Evolutionary conservation across 2,113 vertebrate species (phyloP).

Genomic region (Myiozetetes cayanensis): DNA sequence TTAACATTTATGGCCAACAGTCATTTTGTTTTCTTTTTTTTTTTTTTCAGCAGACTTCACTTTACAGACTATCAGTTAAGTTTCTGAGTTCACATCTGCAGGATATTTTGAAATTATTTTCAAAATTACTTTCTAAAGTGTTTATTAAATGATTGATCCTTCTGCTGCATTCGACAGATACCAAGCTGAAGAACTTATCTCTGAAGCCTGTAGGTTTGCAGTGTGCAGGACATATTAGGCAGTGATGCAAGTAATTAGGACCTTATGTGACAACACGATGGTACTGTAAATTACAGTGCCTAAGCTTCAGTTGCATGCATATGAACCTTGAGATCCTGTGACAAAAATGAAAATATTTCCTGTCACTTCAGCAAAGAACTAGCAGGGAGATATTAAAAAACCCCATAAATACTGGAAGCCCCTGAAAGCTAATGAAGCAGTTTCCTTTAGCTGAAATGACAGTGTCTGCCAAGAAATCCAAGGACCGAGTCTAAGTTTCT

Average conservation of each 20-base stretch:
- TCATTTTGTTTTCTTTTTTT: neutral
- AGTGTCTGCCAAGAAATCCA: conserved; percentile 24
- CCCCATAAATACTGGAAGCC: neutral
- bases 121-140: neutral
- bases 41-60: neutral
- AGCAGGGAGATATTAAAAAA: neutral
- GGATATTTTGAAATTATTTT: neutral
- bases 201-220: neutral
- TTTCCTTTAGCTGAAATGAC: conserved; percentile 29
- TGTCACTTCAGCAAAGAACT: conserved; percentile 3
- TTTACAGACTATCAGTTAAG: neutral
- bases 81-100: neutral
- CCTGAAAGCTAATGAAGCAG: neutral
- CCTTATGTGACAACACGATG: neutral
- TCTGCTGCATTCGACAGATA: neutral
- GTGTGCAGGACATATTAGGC: neutral
- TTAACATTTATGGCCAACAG: neutral
- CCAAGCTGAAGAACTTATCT: neutral
- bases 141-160: neutral
- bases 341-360: neutral
- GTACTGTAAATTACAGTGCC: neutral
- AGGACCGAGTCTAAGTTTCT: neutral
- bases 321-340: neutral
- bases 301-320: neutral
- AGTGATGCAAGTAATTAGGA: neutral